Evolutionary conservation across 2,797 vertebrate genomes (phyloP), one percentile per base, ranked within the genome.

Genomic region (Lithobates sylvaticus): DNA sequence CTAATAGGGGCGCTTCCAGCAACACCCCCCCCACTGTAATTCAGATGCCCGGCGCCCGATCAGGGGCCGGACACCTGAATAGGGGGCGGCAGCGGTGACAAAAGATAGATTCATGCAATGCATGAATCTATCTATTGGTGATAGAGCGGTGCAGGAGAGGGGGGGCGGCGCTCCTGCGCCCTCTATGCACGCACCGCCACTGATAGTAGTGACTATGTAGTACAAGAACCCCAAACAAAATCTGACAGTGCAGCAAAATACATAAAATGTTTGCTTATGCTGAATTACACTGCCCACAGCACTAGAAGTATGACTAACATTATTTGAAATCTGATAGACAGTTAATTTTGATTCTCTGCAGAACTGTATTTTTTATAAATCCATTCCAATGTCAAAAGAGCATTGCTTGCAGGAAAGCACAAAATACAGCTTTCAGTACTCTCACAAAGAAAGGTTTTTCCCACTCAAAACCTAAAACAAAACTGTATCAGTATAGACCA

Each of bases 231-330:
- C n/a, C 39, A 23, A 78, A 64, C 36, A 10, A 8, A 16, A 61
- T 77, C 39, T 64, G 76, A 78, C 76, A 78, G 58, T 64, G 64
- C 26, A 64, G 54, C 64, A 27, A 65, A 64, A 65, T 64, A 39
- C 64, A 78, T 64, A 34, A 29, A 78, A 78, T 39, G 61, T 18
- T 65, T n/a, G 3, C 15, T 36, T 64, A 78, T 64, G 58, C 29
- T 78, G 32, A 29, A 78, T 78, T 78, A 64, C 54, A 64, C 76
- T 39, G 58, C 76, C 54, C 29, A 18, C 34, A 78, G 76, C 32
- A 26, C 16, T 39, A 23, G 9, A 64, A 64, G 61, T 21, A 3
- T 78, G 76, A 64, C 76, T 36, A 50, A 78, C 23, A 34, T 32
- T 64, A 39, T 64, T 65, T 78, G 21, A 65, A 39, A 18, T 47